Conservation (phyloP, 2,888 invertebrate genomes). For the Melipona beecheii region DNA sequence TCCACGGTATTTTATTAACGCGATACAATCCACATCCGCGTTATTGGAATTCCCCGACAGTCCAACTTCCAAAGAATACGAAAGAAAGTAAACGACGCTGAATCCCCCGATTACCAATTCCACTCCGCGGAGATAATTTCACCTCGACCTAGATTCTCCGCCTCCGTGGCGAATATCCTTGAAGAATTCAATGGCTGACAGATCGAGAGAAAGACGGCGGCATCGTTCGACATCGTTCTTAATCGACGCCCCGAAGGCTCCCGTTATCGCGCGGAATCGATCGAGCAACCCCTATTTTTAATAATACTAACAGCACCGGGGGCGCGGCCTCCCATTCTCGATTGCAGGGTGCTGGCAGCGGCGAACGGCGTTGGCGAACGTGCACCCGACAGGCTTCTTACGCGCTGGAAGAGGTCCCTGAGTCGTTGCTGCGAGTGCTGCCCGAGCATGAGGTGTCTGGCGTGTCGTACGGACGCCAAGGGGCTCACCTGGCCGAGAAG, state of each 20-base stretch:
- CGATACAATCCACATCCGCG: too few species aligned
- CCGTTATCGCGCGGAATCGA: conserved; percentile 45
- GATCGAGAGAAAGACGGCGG: neutral
- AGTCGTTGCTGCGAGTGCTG: conserved; percentile 74
- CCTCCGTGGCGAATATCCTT: conserved; percentile 1
- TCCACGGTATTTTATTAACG: too few species aligned
- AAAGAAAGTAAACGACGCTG: neutral
- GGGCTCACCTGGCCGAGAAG: conserved; percentile 76
- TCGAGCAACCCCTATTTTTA: conserved; percentile 41
- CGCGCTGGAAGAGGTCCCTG: conserved; percentile 72
- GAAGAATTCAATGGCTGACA: neutral
- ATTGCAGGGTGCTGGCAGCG: conserved; percentile 71
- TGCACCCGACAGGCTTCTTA: conserved; percentile 63
- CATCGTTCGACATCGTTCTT: conserved; percentile 24
- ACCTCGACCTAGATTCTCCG: conserved; percentile 4
- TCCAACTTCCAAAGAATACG: neutral
- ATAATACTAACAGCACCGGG: conserved; percentile 54
- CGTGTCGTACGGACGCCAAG: conserved; percentile 79
- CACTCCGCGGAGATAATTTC: neutral
- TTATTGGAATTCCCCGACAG: too few species aligned
- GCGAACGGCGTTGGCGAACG: conserved; percentile 64
- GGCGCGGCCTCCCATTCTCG: conserved; percentile 42
- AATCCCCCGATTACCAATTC: neutral
- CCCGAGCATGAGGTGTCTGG: conserved; percentile 78
- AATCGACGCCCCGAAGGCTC: conserved; percentile 39